phyloP scores from a whole-genome alignment of 2,797 vertebrate genomes.

The Urocyon cinereoargenteus region DNA sequence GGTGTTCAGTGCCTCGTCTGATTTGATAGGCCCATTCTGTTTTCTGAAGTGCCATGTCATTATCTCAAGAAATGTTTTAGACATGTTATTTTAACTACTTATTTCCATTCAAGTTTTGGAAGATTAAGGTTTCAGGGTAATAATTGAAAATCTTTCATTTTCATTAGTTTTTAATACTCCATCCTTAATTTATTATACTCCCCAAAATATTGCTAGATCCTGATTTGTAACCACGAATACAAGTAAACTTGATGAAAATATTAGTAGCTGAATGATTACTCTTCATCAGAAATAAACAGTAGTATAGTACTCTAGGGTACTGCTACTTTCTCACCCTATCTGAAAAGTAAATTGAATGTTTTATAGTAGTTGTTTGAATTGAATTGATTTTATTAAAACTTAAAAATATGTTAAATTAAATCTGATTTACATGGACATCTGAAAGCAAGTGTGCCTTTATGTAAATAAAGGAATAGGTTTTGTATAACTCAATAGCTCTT shows the following conservation, averaged over 20 bases:
- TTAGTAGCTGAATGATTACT: neutral
- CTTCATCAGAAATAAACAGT: slow-evolving; percentile 46
- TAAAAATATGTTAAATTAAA: neutral
- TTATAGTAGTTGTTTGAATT: slow-evolving; percentile 35
- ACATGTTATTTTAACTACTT: slow-evolving; percentile 80
- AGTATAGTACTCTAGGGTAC: slow-evolving; percentile 33
- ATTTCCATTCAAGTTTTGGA: slow-evolving; percentile 79
- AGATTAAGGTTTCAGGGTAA: slow-evolving; percentile 75
- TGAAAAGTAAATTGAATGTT: slow-evolving; percentile 67
- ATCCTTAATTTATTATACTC: slow-evolving; percentile 65
- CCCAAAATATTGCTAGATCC: slow-evolving; percentile 68
- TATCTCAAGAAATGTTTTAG: slow-evolving; percentile 82
- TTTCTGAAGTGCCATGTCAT: slow-evolving; percentile 57
- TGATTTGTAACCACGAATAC: slow-evolving; percentile 61
- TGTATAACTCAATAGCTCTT: neutral
- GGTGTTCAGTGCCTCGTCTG: neutral
- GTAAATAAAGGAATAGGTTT: slow-evolving; percentile 5
- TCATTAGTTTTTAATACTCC: slow-evolving; percentile 70
- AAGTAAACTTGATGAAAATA: slow-evolving; percentile 73
- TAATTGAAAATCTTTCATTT: slow-evolving; percentile 72
- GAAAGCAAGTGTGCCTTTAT: slow-evolving; percentile 21
- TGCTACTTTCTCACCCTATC: slow-evolving; percentile 38
- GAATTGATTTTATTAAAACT: slow-evolving; percentile 46
- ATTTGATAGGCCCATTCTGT: slow-evolving; percentile 7
- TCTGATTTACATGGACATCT: slow-evolving; percentile 1